phyloP scores from a whole-genome alignment of 2,888 invertebrate genomes.

The Cepaea hortensis region DNA sequence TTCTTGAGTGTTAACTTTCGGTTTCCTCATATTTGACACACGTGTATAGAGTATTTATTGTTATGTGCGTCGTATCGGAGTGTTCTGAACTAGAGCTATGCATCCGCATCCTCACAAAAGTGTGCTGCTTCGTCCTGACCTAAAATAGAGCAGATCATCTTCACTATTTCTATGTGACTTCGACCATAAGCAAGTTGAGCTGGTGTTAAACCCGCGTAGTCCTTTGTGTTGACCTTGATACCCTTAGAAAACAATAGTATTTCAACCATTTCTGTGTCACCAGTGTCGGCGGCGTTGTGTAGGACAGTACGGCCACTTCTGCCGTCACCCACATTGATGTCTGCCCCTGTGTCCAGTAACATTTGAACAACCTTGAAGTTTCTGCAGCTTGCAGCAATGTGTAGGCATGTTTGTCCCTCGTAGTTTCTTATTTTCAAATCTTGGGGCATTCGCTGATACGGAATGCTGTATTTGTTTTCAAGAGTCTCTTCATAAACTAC shows the following conservation, averaged over 20 bases:
- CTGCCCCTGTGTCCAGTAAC: slow-evolving; percentile 44
- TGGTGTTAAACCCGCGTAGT: slow-evolving; percentile 35
- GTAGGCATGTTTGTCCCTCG: slow-evolving; percentile 56
- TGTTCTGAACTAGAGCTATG: too few species aligned
- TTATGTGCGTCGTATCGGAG: too few species aligned
- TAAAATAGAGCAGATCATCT: background rate
- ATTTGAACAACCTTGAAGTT: slow-evolving; percentile 30
- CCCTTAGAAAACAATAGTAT: background rate
- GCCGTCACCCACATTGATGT: slow-evolving; percentile 48
- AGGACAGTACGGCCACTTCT: slow-evolving; percentile 49
- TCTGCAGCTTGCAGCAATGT: slow-evolving; percentile 38
- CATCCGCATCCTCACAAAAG: background rate
- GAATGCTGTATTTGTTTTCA: slow-evolving; percentile 76
- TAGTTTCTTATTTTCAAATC: slow-evolving; percentile 89
- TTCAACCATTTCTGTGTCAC: slow-evolving; percentile 15
- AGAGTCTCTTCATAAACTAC: slow-evolving; percentile 46
- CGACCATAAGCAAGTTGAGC: slow-evolving; percentile 35
- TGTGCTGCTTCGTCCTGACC: background rate
- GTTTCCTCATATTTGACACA: too few species aligned
- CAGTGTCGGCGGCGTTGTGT: slow-evolving; percentile 41
- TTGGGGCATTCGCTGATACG: slow-evolving; percentile 78
- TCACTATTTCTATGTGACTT: slow-evolving; percentile 11
- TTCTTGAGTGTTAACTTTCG: too few species aligned
- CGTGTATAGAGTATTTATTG: too few species aligned
- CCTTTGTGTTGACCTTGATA: background rate